phyloP scores from a whole-genome alignment of 2,888 invertebrate genomes.

The Amblyjoppa proteus region DNA sequence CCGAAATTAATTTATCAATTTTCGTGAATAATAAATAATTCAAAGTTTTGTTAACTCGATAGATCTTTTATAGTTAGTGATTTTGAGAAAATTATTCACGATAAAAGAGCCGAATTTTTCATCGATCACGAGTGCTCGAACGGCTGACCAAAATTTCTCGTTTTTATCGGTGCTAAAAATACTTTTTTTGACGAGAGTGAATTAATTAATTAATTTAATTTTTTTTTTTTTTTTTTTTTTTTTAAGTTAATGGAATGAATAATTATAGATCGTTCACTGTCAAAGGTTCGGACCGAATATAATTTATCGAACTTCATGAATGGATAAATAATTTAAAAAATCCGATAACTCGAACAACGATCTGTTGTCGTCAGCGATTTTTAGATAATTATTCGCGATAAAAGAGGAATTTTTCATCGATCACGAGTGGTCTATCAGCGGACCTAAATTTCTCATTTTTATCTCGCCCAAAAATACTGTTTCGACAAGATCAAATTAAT shows the following conservation, averaged over 20 bases:
- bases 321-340: no score
- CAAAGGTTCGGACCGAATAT: no score
- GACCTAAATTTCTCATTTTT: background rate
- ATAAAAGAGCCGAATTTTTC: constrained; percentile 49
- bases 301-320: no score
- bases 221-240: no score
- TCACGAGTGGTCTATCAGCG: background rate
- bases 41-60: background rate
- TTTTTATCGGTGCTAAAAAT: constrained; percentile 44
- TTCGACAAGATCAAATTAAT: constrained; percentile 28
- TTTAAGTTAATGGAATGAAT: no score
- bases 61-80: no score
- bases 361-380: no score
- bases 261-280: no score
- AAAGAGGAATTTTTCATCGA: constrained; percentile 49
- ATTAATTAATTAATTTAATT: no score
- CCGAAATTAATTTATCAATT: background rate
- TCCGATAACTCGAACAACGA: no score
- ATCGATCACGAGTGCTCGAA: background rate
- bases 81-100: background rate
- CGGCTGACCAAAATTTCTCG: background rate
- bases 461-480: constrained; percentile 59
- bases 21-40: background rate
- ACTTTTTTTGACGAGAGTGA: constrained; percentile 55
- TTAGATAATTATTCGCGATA: background rate